Evolutionary conservation across 2,113 vertebrate genomes (phyloP).

Genomic region (Felis chaus): DNA sequence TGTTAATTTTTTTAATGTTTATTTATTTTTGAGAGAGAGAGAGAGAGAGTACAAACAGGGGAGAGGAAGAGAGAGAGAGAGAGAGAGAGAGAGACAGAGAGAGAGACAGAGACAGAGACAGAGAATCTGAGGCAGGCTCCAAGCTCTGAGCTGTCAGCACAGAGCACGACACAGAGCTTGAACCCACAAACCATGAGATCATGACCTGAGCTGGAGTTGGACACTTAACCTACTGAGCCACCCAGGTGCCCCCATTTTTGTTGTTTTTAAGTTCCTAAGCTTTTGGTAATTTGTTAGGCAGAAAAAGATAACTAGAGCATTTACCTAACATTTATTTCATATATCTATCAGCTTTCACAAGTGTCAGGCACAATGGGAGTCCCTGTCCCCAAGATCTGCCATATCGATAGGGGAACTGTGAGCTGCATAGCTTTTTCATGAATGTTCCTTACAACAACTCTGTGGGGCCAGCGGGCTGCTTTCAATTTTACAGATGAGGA

Average conservation of each 20-base stretch:
- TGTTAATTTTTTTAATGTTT: background rate
- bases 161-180: too few species aligned
- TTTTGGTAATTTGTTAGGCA: background rate
- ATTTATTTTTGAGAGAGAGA: too few species aligned
- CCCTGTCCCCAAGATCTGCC: background rate
- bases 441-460: background rate
- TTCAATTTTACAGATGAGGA: background rate
- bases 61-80: too few species aligned
- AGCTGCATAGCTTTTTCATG: background rate
- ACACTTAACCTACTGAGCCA: too few species aligned
- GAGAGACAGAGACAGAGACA: too few species aligned
- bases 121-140: too few species aligned
- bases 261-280: background rate
- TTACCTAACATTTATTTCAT: background rate
- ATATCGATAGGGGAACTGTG: background rate
- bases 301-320: background rate
- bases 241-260: background rate
- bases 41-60: too few species aligned
- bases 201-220: too few species aligned
- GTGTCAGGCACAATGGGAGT: background rate
- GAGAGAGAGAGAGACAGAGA: fast-evolving
- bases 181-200: too few species aligned
- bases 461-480: background rate
- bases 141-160: too few species aligned
- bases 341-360: background rate